Evolutionary conservation across 2,113 vertebrate genomes (phyloP).

Genomic region (Eleginops maclovinus): DNA sequence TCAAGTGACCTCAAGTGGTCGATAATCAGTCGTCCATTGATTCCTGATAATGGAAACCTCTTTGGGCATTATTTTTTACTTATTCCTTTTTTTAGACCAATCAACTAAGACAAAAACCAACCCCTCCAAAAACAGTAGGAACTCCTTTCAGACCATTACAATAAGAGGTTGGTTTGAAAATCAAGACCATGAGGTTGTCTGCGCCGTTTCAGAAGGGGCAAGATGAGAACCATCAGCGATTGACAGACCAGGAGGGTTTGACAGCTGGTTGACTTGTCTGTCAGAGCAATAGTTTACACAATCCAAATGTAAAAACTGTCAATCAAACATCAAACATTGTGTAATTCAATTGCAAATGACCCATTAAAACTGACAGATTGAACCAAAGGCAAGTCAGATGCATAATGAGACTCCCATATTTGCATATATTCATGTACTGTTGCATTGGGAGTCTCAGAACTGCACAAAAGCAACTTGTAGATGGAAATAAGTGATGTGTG

Average conservation of each 20-base stretch:
- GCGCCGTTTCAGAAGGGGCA: conserved; percentile 11
- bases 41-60: too few species aligned
- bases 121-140: background rate
- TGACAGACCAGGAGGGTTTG: conserved; percentile 51
- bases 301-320: conserved; percentile 73
- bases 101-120: background rate
- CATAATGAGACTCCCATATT: conserved; percentile 56
- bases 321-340: conserved; percentile 64
- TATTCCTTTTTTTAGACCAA: conserved; percentile 1
- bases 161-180: conserved; percentile 25
- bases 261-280: conserved; percentile 62
- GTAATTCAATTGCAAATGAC: conserved; percentile 67
- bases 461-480: conserved; percentile 57
- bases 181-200: conserved; percentile 28
- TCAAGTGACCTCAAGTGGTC: too few species aligned
- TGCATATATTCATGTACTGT: conserved; percentile 74
- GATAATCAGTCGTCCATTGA: too few species aligned
- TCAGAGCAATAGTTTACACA: conserved; percentile 62
- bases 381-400: conserved; percentile 56
- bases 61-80: too few species aligned
- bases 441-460: conserved; percentile 56
- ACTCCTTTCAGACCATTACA: background rate
- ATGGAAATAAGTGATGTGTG: conserved; percentile 63
- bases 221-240: conserved; percentile 31
- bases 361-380: conserved; percentile 68